Percentiles rank a stretch among this genome's conserved stretches.
phyloP scores from a whole-genome alignment of 2,797 vertebrate genomes.

The Anableps anableps region DNA sequence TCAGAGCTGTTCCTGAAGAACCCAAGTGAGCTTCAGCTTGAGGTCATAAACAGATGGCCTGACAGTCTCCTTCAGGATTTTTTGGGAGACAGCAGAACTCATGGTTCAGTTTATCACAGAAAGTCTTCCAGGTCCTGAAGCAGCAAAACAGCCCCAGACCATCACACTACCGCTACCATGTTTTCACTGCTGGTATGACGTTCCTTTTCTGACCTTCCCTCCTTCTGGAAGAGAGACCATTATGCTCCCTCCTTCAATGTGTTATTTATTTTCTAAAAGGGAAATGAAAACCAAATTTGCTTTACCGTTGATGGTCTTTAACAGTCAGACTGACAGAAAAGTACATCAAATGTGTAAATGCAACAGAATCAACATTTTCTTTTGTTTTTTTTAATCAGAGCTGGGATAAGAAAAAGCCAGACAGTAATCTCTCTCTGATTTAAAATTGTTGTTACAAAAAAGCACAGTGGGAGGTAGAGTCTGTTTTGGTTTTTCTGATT shows the following conservation, averaged over 20 bases:
- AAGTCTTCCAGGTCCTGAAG: too few relatives aligned
- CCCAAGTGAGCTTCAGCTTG: too few relatives aligned
- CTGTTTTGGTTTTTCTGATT: neutral
- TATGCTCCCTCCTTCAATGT: too few relatives aligned
- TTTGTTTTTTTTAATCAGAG: neutral
- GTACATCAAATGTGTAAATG: neutral
- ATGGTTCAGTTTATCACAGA: too few relatives aligned
- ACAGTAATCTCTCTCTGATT: neutral
- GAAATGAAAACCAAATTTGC: neutral
- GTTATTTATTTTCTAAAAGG: neutral
- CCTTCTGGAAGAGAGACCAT: neutral
- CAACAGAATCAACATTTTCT: neutral
- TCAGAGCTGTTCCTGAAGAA: too few relatives aligned
- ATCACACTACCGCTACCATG: too few relatives aligned
- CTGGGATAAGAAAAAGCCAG: neutral
- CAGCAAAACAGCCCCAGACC: too few relatives aligned
- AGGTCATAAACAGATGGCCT: too few relatives aligned
- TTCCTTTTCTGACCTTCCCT: too few relatives aligned
- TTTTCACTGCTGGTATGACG: too few relatives aligned
- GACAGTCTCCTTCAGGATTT: too few relatives aligned
- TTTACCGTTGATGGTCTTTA: neutral
- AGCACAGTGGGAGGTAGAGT: neutral
- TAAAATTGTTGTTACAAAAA: neutral
- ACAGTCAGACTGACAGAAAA: neutral
- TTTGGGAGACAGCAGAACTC: too few relatives aligned